Evolutionary conservation across 2,888 invertebrate species (phyloP), one percentile per base, ranked within the genome.

Genomic region (Ochropleura leucogaster): DNA sequence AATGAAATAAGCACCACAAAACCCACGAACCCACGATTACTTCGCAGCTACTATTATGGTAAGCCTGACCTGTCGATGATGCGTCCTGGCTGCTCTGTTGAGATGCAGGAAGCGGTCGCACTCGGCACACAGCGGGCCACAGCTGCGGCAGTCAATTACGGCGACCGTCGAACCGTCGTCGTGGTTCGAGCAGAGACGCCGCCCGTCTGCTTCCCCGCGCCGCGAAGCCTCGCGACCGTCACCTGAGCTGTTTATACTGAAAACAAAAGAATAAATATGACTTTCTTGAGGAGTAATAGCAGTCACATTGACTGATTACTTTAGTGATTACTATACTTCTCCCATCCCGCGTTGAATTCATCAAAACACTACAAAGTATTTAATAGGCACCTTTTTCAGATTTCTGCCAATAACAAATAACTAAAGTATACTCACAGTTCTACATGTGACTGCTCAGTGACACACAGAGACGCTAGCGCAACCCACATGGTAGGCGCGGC

Each of bases 21-120:
- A 46, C 9, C 10, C 46, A 46, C 18, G 49, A 16, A 2, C 16
- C 30, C 16, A 59, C 16, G 7, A 18, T 18, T 1, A 40, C 18
- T 53, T 53, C n/a, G 20, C 53, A 20, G n/a, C 53, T 55, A 55
- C 10, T 55, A 20, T 55, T 20, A 10, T 4, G 14, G 57, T 16
- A 1, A 62, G 44, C 3, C n/a, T 62, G 14, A 97, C 97, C 97
- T 98, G 98, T 93, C 99, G 95, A 83, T 98, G 98, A 93, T 99
- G 99, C 79, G 97, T 97, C 74, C 99, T 97, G 2, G 99, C 98
- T 89, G 98, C 97, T 68, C 99, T 97, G 91, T 99, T 99, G 72
- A 99, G 97, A 95, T 99, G 99, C 77, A 99, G 96, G 92, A 99
- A 99, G 71, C 99, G 97, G 95, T 99, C 99, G 93, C 99, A 99